These are phyloP conservation scores for Eolophus roseicapilla DNA, from an alignment of 2,113 vertebrate genomes.

Conservation along the genomic window DNA sequence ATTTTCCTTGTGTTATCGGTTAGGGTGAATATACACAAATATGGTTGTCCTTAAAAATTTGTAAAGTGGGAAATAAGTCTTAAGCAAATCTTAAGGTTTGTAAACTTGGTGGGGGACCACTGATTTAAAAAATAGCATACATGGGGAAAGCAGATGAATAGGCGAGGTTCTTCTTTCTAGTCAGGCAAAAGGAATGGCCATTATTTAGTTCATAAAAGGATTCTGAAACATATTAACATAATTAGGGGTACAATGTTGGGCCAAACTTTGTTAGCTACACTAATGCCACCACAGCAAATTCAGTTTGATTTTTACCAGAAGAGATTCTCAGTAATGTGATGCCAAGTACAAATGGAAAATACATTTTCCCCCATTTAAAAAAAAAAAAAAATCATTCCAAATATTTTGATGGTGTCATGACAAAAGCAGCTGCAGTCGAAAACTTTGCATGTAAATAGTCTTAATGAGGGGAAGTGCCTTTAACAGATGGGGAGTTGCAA, in stretches of 20 bases:
- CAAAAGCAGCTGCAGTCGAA: constrained; percentile 43
- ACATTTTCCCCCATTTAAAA: neutral
- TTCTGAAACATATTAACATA: constrained; percentile 27
- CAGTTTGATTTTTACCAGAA: constrained; percentile 36
- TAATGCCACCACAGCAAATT: constrained; percentile 22
- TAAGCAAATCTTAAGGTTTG: neutral
- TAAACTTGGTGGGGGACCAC: neutral
- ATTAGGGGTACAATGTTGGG: neutral
- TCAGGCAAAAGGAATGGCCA: neutral
- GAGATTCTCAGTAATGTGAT: neutral
- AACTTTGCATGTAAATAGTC: constrained; percentile 47
- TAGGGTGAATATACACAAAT: neutral
- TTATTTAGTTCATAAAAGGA: neutral
- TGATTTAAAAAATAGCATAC: neutral
- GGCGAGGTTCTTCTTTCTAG: neutral
- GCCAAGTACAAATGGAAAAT: constrained; percentile 56
- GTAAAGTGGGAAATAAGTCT: neutral
- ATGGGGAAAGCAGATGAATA: neutral
- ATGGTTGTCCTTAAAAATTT: neutral
- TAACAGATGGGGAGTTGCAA: constrained; percentile 26
- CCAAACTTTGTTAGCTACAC: constrained; percentile 11
- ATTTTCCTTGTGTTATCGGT: neutral
- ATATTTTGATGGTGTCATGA: constrained; percentile 55
- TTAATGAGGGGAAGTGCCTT: constrained; percentile 42
- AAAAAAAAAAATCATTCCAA: neutral